Base-by-base conservation (phyloP, 2,888 invertebrate species). In the Drosophila paucipuncta region DNA sequence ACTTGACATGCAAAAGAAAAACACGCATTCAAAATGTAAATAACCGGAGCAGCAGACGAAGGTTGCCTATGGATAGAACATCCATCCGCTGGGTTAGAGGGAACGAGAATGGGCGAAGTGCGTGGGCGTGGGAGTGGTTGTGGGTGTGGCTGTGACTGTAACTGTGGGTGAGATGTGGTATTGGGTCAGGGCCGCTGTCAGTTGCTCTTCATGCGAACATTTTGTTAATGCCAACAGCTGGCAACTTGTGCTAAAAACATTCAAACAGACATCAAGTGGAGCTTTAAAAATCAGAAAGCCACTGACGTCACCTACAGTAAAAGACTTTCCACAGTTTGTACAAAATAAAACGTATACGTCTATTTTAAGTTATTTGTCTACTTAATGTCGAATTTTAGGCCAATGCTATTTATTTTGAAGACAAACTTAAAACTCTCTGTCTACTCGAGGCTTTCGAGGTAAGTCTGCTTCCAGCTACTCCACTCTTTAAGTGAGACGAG, bases 11-110 rank as follows among this genome's bases (percentile, higher is more conserved):
- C 66, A 77, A 82, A 72, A 72, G 65, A 75, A 80, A 73, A 74
- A 76, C 75, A 87, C 79, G 79, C 85, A 82, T 82, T 87, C 57
- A 71, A 68, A 69, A 73, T 71, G 74, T 73, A 80, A 85, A 82
- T 71, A 82, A 71, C 72, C 60, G 50, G 41, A 57, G 62, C 53
- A 33, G 22, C 54, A 64, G 52, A 68, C 49, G 53, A 69, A 68
- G 60, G 59, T 66, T 50, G 37, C 41, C 62, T 13, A 58, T 28
- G 30, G 57, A 49, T 35, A 49, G 47, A 31, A 13, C 25, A 57
- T n/a, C 6, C n/a, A 41, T 25, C 58, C 31, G 30, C 28, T 33
- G 37, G 33, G 1, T 28, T n/a, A n/a, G 2, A 10, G 50, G 31
- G 39, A 25, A 11, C 16, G n/a, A 16, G 28, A 11, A 54, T 16